Percentiles rank a stretch among this genome's conserved stretches.
Conservation (phyloP, 2,113 vertebrate genomes). For the Strix aluco region DNA sequence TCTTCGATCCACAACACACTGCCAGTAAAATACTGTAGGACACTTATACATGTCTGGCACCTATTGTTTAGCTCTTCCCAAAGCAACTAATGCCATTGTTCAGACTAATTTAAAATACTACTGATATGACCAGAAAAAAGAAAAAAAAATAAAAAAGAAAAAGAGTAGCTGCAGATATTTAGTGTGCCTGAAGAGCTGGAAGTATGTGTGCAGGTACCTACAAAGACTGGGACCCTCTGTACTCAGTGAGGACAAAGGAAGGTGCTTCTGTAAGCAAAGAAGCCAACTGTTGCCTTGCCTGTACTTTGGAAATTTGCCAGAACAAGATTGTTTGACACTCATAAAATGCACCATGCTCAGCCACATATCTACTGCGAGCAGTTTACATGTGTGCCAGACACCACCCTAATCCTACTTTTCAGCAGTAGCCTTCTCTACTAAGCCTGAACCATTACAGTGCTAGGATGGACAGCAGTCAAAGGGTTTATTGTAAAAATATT, state of each 20-base stretch:
- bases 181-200: not conserved
- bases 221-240: not conserved
- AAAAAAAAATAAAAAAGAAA: not conserved
- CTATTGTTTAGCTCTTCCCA: not conserved
- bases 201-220: not conserved
- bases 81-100: not conserved
- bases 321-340: not conserved
- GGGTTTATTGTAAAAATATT: not conserved
- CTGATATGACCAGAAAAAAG: not conserved
- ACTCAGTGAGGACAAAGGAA: not conserved
- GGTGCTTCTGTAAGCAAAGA: not conserved
- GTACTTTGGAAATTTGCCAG: not conserved
- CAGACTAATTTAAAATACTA: not conserved
- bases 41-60: not conserved
- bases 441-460: not conserved
- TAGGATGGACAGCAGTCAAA: not conserved
- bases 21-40: not conserved
- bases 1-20: not conserved
- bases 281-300: not conserved
- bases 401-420: not conserved
- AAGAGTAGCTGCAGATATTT: not conserved
- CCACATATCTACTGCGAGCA: not conserved
- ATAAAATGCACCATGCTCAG: not conserved
- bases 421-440: not conserved
- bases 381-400: not conserved